Base-by-base conservation (phyloP, 2,888 invertebrate species). In the Caenorhabditis drosophilae region DNA sequence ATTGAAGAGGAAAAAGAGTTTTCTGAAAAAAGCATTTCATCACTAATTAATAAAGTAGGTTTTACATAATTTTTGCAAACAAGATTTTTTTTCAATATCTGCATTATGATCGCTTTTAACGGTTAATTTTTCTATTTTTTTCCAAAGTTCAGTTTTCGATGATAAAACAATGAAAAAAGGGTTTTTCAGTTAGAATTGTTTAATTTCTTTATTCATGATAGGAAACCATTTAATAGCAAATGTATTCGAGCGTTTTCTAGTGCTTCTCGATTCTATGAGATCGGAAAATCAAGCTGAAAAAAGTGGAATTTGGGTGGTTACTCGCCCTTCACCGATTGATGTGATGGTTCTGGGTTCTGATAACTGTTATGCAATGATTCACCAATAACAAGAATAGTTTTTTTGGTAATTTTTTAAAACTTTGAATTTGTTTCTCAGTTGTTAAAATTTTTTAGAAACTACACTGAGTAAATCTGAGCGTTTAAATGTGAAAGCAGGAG, bases 321-420 rank as follows among this genome's bases (percentile, higher is more conserved):
- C 96, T 87, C 96, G 96, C 86, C 97, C 95, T 4, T 91, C 93
- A 40, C 92, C 93, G 4, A 89, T 95, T 68, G 96, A 96, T 85
- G 91, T 93, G 70, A 89, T 90, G 70, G 88, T 93, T 69, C 87
- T 96, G 63, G 91, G 92, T 70, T 89, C 89, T 77, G 92, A 93
- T 85, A 91, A 89, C 80, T 89, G 90, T 83, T 96, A 91, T 87
- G 91, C 92, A 70, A 87, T 98, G 92, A 96, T 97, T 83, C 97
- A 97, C 9, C 97, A 97, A 85, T 88, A 91, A 26, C 97, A 97
- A 84, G 91, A 91, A 23, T 97, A 96, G 11, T 92, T 97, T 83
- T 87, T 97, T 60, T 97, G 97, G 4, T 1, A 11, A 9, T 25
- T 11, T 42, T 1, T 11, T 12, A 25, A 7, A 48, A 16, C 15